Base-by-base conservation (phyloP, 2,113 vertebrate genomes). In the Cryptomyrus ogoouensis region DNA sequence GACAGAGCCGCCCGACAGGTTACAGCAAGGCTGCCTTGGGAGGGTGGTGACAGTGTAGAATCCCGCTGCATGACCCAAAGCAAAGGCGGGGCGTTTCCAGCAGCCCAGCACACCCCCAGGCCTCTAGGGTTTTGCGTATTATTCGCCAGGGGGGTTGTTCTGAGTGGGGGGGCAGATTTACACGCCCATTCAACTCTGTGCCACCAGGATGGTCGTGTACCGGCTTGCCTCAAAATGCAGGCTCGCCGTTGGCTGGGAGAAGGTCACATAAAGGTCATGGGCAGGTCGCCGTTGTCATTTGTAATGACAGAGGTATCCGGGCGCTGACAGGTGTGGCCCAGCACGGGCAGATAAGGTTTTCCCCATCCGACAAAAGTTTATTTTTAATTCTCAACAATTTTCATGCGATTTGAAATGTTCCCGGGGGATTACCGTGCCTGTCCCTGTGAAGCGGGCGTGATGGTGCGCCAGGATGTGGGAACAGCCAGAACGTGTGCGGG, bases 1-100 rank as follows among this genome's bases (percentile, higher is more conserved):
- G 52, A 31, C 89, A 95, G 94, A 95, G 95, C 95, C 95, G 92
- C 91, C 92, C 91, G 92, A 95, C 93, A 93, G 89, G 90, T 93
- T 92, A 90, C 94, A 94, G 91, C 94, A 90, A 91, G 92, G 93
- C 92, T 95, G 95, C 95, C 95, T 95, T 94, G 94, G 93, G 95
- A 95, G 93, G 92, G 93, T 7, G 91, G 77, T 88, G 91, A 90
- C 90, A 86, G 86, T 44, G 84, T 70, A 42, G 87, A 91, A 91
- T 62, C 84, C 50, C 44, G 47, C 91, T 50, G 62, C 92, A 92
- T 93, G 89, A 91, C 10, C 66, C 27, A 9, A 66, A 66, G n/a
- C 58, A 31, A 4, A 94, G 94, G 94, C 95, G 96, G 95, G 94
- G 96, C 95, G 94, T 96, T 96, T 95, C 94, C 95, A 95, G 94